A percentile compares a stretch with the other conserved stretches of the same genome.
These are phyloP conservation scores for Loxodonta africana DNA, from an alignment of 2,113 vertebrate genomes.

Conservation along the genomic window DNA sequence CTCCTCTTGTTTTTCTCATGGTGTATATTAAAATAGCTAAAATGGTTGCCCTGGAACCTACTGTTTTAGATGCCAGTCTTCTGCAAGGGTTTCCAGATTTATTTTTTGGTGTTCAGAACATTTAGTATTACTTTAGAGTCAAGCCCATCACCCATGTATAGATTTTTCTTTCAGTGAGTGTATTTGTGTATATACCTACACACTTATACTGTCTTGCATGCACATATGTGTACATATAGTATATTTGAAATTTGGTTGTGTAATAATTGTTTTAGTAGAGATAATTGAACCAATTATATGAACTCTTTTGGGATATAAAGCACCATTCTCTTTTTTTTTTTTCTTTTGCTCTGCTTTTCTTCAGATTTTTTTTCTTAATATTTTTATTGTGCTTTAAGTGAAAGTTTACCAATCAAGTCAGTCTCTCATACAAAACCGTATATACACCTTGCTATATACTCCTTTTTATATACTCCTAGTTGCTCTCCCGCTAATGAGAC, in stretches of 20 bases:
- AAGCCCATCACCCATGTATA: neutral
- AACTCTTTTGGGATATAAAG: neutral
- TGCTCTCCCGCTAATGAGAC: too few species aligned
- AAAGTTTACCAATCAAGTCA: too few species aligned
- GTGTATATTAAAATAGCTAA: constrained; percentile 1
- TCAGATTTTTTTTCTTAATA: too few species aligned
- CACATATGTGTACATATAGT: neutral
- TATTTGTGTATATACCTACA: neutral
- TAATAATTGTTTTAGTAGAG: neutral
- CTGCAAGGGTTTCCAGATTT: neutral
- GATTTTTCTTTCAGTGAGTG: neutral
- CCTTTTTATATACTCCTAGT: too few species aligned
- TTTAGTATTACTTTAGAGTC: neutral
- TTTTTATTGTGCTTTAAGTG: too few species aligned
- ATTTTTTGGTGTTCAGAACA: neutral
- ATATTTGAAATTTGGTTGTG: neutral
- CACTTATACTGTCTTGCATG: too few species aligned
- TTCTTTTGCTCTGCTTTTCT: too few species aligned
- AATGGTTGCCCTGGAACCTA: constrained; percentile 13
- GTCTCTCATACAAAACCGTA: too few species aligned
- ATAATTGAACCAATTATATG: neutral
- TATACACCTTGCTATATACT: too few species aligned
- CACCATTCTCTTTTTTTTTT: neutral
- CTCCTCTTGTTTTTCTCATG: constrained; percentile 8
- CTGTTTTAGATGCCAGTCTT: neutral